Evolutionary conservation across 2,888 invertebrate genomes (phyloP).

Genomic region (Protophormia terraenovae): DNA sequence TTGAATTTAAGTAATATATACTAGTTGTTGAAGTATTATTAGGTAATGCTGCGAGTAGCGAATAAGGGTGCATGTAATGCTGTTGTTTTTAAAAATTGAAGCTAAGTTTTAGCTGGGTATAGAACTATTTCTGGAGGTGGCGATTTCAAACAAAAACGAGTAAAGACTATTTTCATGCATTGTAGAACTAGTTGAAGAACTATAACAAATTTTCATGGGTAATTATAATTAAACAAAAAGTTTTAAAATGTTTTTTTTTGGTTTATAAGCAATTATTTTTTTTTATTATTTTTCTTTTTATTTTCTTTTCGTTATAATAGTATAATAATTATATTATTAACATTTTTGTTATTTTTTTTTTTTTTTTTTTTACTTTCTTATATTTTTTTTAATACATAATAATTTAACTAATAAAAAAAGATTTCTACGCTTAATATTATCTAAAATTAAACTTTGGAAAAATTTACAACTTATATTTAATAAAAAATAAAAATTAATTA

Average conservation of each 20-base stretch:
- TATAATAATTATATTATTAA: slow-evolving; percentile 67
- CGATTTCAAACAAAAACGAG: too few relatives aligned
- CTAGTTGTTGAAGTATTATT: too few relatives aligned
- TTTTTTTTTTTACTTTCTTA: not conserved
- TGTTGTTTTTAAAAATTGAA: too few relatives aligned
- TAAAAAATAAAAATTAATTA: slow-evolving; percentile 8
- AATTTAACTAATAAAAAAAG: slow-evolving; percentile 57
- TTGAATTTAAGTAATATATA: too few relatives aligned
- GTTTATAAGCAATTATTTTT: slow-evolving; percentile 62
- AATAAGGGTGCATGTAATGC: too few relatives aligned
- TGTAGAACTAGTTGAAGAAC: too few relatives aligned
- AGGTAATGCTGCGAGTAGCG: too few relatives aligned
- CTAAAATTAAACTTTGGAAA: slow-evolving; percentile 13
- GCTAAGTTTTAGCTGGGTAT: too few relatives aligned
- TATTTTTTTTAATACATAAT: slow-evolving; percentile 23
- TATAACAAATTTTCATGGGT: too few relatives aligned
- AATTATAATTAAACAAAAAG: not conserved
- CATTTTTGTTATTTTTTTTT: slow-evolving; percentile 42
- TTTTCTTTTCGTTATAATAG: slow-evolving; percentile 42
- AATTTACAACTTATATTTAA: slow-evolving; percentile 55
- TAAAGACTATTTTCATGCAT: too few relatives aligned
- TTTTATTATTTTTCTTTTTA: slow-evolving; percentile 2
- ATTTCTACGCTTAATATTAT: slow-evolving; percentile 31
- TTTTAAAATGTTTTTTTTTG: not conserved
- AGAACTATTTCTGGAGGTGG: too few relatives aligned